Base-by-base conservation (phyloP, 2,797 vertebrate genomes). In the Triplophysa yarkandensis region DNA sequence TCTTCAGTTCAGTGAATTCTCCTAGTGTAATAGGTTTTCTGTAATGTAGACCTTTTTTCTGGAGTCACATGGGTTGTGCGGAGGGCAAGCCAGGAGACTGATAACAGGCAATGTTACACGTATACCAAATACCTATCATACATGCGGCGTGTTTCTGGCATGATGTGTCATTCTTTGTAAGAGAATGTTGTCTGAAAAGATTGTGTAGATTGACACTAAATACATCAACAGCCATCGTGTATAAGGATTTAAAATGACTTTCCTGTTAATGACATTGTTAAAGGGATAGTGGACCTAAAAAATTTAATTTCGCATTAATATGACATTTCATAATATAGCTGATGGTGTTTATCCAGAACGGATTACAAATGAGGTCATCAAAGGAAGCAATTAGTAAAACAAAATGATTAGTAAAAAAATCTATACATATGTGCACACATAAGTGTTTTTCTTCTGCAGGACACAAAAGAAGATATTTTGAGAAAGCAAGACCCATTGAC, bases 41-140 rank as follows among this genome's bases (percentile, higher is more conserved):
- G 78, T 81, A 74, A 77, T 71, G 73, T 64, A 78, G 55, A n/a
- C 25, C 41, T 32, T 64, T 77, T 66, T 70, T 62, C 57, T 44
- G 55, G 21, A 16, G 62, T 71, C 72, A 75, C 30, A 48, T 77
- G 66, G 61, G 25, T 16, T 36, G 32, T 68, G 8, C 46, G 6
- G 55, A 27, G 28, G 44, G n/a, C 16, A 39, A 28, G 75, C 2
- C 34, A 50, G 61, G 30, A 50, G 19, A 58, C n/a, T 69, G 67
- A 62, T 36, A 74, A 69, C 30, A 2, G 46, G 58, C 17, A 19
- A 44, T n/a, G 61, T 34, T 44, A 50, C 63, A 58, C 30, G 60
- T 76, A 68, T 27, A 3, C 27, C 11, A 71, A 78, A 76, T 80
- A 30, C 71, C 72, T 52, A 78, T 76, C 68, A 67, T 71, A 27